Percentiles rank a stretch among this genome's conserved stretches.
Evolutionary conservation across 2,113 vertebrate genomes (phyloP).

Genomic region (Chitala chitala): DNA sequence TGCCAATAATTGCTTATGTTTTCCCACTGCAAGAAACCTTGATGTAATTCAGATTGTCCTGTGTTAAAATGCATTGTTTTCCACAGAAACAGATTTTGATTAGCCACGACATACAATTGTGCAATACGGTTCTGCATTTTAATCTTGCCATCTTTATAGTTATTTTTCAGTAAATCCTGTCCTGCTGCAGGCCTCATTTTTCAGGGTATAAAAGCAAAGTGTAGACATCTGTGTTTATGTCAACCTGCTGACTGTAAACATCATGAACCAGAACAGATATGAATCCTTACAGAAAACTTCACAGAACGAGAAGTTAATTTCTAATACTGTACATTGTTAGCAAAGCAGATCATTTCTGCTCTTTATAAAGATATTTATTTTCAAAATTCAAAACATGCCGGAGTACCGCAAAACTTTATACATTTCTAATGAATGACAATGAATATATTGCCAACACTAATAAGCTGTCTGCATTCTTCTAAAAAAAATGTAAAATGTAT

Average conservation of each 20-base stretch:
- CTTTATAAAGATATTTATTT: background rate
- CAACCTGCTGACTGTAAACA: background rate
- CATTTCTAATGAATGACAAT: too few relatives aligned
- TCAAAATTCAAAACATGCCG: too few relatives aligned
- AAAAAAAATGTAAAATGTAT: background rate
- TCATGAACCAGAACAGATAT: too few relatives aligned
- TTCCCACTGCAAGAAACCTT: background rate
- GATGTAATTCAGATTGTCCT: background rate
- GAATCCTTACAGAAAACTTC: background rate
- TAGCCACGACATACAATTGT: background rate
- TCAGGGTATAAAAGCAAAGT: background rate
- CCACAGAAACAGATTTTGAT: background rate
- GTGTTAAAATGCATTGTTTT: background rate
- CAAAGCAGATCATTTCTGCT: background rate
- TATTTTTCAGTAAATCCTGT: slow-evolving; percentile 8
- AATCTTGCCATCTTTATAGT: slow-evolving; percentile 1
- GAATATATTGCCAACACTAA: too few relatives aligned
- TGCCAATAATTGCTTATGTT: background rate
- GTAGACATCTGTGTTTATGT: background rate
- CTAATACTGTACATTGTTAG: background rate
- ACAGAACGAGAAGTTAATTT: background rate
- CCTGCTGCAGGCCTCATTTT: background rate
- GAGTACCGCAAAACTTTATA: too few relatives aligned
- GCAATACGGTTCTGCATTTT: slow-evolving; percentile 1
- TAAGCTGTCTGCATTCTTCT: too few relatives aligned